Conservation (phyloP, 2,888 invertebrate genomes). For the Drosophila longiperda region DNA sequence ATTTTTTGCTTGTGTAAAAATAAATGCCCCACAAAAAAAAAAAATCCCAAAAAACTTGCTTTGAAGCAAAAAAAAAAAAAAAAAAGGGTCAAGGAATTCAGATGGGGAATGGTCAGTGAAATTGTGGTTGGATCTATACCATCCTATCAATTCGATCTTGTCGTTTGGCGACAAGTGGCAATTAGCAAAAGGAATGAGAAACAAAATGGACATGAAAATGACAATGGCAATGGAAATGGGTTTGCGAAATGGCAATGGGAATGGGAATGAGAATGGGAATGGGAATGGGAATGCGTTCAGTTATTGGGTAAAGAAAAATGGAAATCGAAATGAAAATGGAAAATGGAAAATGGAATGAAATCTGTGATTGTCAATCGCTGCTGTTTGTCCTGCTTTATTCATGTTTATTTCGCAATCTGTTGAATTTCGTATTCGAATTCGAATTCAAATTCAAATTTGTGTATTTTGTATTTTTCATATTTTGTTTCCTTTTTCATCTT, state of each 20-base stretch:
- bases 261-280: not conserved
- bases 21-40: constrained; percentile 38
- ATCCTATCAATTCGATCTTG: constrained; percentile 40
- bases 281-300: not conserved
- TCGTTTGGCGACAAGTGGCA: constrained; percentile 30
- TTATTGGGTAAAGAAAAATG: not conserved
- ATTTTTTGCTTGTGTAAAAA: constrained; percentile 57
- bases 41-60: not conserved
- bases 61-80: not conserved
- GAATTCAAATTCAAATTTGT: not conserved
- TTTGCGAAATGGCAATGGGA: not conserved
- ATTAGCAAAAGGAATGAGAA: constrained; percentile 30
- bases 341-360: constrained; percentile 11
- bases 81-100: constrained; percentile 39
- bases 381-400: constrained; percentile 31
- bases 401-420: constrained; percentile 23
- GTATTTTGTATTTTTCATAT: not conserved
- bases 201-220: constrained; percentile 5
- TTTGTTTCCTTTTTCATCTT: not conserved
- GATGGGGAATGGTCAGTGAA: constrained; percentile 34
- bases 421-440: constrained; percentile 8
- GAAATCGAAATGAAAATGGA: not conserved
- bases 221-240: not conserved
- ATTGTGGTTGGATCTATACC: constrained; percentile 22
- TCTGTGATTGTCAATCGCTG: constrained; percentile 38